Evolutionary conservation across 2,797 vertebrate genomes (phyloP).

Genomic region (Cuculus canorus): DNA sequence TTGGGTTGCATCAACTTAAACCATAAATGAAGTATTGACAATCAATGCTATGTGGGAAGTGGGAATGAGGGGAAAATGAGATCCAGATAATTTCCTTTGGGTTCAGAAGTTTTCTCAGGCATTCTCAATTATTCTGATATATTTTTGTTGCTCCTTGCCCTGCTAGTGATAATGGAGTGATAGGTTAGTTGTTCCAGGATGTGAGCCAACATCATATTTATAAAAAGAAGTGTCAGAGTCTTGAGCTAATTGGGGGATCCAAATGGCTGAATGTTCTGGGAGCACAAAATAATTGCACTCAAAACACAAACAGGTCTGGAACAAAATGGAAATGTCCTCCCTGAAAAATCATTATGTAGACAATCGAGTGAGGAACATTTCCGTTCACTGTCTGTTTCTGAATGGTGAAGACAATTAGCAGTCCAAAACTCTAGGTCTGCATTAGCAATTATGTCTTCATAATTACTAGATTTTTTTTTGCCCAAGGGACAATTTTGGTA

Average conservation of each 20-base stretch:
- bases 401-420: constrained; percentile 30
- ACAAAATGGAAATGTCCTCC: constrained; percentile 7
- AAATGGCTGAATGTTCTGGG: constrained; percentile 18
- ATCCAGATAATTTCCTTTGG: neutral
- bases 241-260: constrained; percentile 42
- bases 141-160: constrained; percentile 39
- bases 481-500: neutral
- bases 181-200: neutral
- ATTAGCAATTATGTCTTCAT: constrained; percentile 33
- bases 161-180: constrained; percentile 46
- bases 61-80: constrained; percentile 3
- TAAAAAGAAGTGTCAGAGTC: constrained; percentile 23
- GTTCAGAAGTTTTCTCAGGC: constrained; percentile 16
- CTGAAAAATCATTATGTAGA: neutral
- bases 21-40: neutral
- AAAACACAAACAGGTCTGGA: constrained; percentile 8
- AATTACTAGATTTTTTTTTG: neutral
- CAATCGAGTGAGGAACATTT: constrained; percentile 32
- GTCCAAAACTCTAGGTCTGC: constrained; percentile 24
- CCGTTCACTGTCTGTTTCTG: neutral
- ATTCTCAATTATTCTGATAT: neutral
- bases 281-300: constrained; percentile 36
- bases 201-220: neutral
- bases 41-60: neutral
- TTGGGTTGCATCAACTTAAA: neutral